Evolutionary conservation across 2,888 invertebrate genomes (phyloP).

Genomic region (Agriopis aurantiaria): DNA sequence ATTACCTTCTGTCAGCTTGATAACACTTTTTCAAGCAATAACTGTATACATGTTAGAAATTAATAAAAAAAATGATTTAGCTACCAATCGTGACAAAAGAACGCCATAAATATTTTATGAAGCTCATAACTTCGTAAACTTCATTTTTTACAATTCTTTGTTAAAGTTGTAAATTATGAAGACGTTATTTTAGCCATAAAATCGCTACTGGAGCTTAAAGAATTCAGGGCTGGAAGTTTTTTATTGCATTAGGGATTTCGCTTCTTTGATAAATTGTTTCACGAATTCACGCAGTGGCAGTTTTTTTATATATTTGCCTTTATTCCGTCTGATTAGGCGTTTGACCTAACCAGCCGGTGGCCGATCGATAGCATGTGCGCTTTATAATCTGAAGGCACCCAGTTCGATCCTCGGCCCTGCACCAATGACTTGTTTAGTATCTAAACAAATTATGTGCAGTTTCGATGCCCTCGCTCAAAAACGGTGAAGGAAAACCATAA

Average conservation of each 20-base stretch:
- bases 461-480: too few relatives aligned
- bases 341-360: neutral
- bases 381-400: too few relatives aligned
- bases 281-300: conserved; percentile 25
- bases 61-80: too few relatives aligned
- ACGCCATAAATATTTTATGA: conserved; percentile 35
- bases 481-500: too few relatives aligned
- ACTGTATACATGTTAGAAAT: too few relatives aligned
- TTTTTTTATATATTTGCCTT: conserved; percentile 29
- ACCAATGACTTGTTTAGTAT: too few relatives aligned
- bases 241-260: conserved; percentile 40
- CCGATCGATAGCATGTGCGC: too few relatives aligned
- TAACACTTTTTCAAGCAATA: too few relatives aligned
- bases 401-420: too few relatives aligned
- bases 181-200: conserved; percentile 44
- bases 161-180: conserved; percentile 45
- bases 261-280: conserved; percentile 33
- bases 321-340: neutral
- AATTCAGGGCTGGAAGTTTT: conserved; percentile 46
- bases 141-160: conserved; percentile 35
- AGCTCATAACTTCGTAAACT: conserved; percentile 29
- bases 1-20: too few relatives aligned
- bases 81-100: conserved; percentile 12
- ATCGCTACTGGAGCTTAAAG: conserved; percentile 45
- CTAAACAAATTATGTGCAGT: too few relatives aligned